Evolutionary conservation across 2,888 invertebrate genomes (phyloP).

Genomic region (Leptopilina drosophilae): DNA sequence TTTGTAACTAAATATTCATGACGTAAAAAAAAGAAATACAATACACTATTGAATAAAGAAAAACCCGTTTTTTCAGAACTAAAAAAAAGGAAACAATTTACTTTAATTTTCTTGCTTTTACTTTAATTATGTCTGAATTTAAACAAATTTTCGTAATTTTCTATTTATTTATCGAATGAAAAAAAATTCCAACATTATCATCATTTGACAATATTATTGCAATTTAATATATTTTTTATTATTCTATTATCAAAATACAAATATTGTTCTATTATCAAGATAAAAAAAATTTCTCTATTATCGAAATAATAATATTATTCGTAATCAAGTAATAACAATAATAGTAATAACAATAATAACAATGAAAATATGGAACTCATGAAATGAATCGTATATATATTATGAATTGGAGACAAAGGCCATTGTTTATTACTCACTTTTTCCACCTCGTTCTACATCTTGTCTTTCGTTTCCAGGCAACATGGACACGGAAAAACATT

Average conservation of each 20-base stretch:
- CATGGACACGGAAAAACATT: conserved; percentile 97
- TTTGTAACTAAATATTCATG: conserved; percentile 9
- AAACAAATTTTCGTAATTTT: no score
- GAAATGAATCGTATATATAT: background rate
- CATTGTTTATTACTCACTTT: conserved; percentile 83
- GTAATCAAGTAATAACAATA: no score
- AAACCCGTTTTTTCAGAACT: conserved; percentile 11
- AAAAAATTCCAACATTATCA: no score
- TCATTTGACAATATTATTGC: no score
- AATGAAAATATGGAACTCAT: background rate
- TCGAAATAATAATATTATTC: no score
- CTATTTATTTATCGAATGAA: no score
- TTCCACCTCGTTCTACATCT: conserved; percentile 97
- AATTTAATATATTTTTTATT: no score
- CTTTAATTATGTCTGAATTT: background rate
- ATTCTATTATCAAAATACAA: no score
- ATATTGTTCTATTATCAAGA: no score
- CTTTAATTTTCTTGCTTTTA: background rate
- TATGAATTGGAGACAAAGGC: background rate
- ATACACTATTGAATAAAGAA: background rate
- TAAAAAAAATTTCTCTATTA: no score
- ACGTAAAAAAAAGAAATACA: no score
- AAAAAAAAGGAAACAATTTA: background rate
- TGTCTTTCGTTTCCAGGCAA: conserved; percentile 94
- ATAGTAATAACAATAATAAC: background rate